phyloP scores from a whole-genome alignment of 2,113 vertebrate species.

The Crypturellus undulatus region DNA sequence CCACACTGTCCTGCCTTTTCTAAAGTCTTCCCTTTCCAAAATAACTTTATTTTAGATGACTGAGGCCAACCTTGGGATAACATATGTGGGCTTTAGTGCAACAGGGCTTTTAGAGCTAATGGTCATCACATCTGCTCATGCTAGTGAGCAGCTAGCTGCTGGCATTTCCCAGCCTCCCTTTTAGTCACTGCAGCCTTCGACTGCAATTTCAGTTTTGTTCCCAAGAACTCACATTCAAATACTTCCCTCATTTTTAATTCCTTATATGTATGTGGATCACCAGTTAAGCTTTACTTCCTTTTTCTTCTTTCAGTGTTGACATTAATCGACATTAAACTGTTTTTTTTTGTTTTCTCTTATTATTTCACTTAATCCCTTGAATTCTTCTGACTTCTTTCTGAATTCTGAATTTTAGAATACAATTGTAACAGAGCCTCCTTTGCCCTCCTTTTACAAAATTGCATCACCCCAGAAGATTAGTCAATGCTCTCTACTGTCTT shows the following conservation, averaged over 20 bases:
- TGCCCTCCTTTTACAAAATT: not conserved
- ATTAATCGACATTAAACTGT: not conserved
- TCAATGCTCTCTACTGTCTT: not conserved
- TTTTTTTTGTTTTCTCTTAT: not conserved
- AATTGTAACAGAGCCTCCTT: not conserved
- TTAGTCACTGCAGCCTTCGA: not conserved
- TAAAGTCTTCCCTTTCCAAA: not conserved
- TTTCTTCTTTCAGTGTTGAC: not conserved
- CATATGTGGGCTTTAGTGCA: constrained; percentile 18
- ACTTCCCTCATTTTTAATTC: constrained; percentile 2
- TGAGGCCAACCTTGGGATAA: not conserved
- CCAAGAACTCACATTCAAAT: not conserved
- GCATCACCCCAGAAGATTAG: constrained; percentile 6
- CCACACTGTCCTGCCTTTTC: not conserved
- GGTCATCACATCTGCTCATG: constrained; percentile 9
- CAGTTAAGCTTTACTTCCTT: not conserved
- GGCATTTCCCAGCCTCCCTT: not conserved
- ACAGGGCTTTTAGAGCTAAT: not conserved
- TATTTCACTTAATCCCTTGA: not conserved
- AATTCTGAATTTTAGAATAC: not conserved
- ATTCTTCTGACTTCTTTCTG: too few species aligned
- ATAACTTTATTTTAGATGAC: not conserved
- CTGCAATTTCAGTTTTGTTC: constrained; percentile 20
- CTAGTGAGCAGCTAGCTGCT: not conserved
- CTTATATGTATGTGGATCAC: not conserved